These are phyloP conservation scores for Ageneiosus marmoratus DNA, from an alignment of 2,113 vertebrate genomes.

Conservation along the genomic window DNA sequence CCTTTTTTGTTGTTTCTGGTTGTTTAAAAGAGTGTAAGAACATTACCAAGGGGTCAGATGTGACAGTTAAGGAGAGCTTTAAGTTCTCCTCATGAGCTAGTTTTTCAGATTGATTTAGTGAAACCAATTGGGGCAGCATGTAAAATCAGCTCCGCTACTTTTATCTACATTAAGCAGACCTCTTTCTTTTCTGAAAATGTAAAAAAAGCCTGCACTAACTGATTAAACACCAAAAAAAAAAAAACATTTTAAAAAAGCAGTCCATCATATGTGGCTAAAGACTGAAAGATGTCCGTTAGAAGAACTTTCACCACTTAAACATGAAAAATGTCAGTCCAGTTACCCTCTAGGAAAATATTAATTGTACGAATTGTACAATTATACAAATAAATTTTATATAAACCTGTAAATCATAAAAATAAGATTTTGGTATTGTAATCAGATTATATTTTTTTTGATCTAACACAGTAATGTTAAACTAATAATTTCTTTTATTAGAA, in stretches of 20 bases:
- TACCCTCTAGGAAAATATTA: neutral
- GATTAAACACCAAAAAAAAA: slow-evolving; percentile 63
- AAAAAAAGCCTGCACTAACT: slow-evolving; percentile 60
- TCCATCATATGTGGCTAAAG: slow-evolving; percentile 65
- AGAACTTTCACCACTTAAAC: neutral
- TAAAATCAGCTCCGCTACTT: slow-evolving; percentile 62
- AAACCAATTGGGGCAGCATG: slow-evolving; percentile 67
- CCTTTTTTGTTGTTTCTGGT: slow-evolving; percentile 12
- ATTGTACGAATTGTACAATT: no score
- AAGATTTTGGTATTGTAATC: neutral
- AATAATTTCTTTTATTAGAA: neutral
- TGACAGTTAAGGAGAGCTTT: slow-evolving; percentile 42
- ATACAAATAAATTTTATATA: neutral
- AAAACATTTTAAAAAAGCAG: slow-evolving; percentile 43
- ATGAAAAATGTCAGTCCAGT: slow-evolving; percentile 7
- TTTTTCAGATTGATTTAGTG: slow-evolving; percentile 69
- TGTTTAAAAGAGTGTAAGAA: slow-evolving; percentile 6
- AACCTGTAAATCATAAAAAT: neutral
- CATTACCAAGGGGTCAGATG: slow-evolving; percentile 35
- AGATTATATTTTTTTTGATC: neutral
- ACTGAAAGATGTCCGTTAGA: slow-evolving; percentile 41
- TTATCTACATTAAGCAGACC: slow-evolving; percentile 64
- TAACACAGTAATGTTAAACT: neutral
- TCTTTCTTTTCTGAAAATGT: slow-evolving; percentile 66
- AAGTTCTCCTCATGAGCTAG: slow-evolving; percentile 58